phyloP scores from a whole-genome alignment of 2,888 invertebrate genomes.

The Monoplex corrugatus region DNA sequence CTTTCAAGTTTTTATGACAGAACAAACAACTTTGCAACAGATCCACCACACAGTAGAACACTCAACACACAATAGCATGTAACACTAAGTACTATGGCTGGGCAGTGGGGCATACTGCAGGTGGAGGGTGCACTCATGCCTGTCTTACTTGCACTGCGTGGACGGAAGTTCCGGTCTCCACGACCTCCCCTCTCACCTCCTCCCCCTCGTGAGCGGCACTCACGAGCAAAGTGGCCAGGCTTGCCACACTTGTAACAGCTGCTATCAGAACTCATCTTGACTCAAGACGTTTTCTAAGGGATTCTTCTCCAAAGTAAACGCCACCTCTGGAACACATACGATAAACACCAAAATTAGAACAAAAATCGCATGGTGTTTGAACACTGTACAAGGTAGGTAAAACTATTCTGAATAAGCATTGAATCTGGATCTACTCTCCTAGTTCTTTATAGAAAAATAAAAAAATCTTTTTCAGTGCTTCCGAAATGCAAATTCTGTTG shows the following conservation, averaged over 20 bases:
- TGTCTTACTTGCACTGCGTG: slow-evolving; percentile 50
- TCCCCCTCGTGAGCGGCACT: slow-evolving; percentile 66
- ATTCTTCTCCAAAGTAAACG: slow-evolving; percentile 33
- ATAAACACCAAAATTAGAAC: too few relatives aligned
- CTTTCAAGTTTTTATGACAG: too few relatives aligned
- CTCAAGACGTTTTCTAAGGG: background rate
- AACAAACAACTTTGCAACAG: too few relatives aligned
- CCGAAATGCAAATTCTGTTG: too few relatives aligned
- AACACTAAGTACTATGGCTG: background rate
- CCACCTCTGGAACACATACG: slow-evolving; percentile 47
- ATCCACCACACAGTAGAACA: too few relatives aligned
- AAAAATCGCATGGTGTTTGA: too few relatives aligned
- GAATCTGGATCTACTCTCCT: too few relatives aligned
- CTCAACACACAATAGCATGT: too few relatives aligned
- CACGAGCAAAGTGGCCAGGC: slow-evolving; percentile 84
- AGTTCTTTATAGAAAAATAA: too few relatives aligned
- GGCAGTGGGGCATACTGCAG: background rate
- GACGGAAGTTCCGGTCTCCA: slow-evolving; percentile 56
- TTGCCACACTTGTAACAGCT: slow-evolving; percentile 95
- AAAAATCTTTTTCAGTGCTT: too few relatives aligned
- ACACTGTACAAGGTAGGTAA: too few relatives aligned
- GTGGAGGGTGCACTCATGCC: slow-evolving; percentile 50
- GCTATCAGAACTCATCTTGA: slow-evolving; percentile 52
- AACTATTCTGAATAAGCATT: too few relatives aligned
- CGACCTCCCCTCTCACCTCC: slow-evolving; percentile 59